Evolutionary conservation across 2,797 vertebrate species (phyloP).

Genomic region (Ctenosaura bakeri): DNA sequence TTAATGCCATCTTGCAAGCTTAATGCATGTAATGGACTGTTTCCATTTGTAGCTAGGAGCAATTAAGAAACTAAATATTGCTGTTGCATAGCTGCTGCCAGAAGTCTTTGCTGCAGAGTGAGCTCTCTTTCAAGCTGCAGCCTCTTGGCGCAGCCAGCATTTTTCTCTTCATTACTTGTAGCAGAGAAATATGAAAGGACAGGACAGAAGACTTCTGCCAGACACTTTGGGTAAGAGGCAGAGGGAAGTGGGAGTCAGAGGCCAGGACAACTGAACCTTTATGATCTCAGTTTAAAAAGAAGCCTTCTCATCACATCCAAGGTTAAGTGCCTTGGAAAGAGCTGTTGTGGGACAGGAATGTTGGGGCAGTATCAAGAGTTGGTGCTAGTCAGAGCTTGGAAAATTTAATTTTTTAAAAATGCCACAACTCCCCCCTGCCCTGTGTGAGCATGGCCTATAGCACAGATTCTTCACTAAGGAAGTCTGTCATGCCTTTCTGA

Average conservation of each 20-base stretch:
- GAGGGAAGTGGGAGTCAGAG: background rate
- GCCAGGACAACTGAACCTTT: background rate
- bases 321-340: background rate
- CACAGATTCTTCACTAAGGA: background rate
- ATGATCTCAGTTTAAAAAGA: background rate
- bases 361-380: background rate
- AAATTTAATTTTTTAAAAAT: too few species aligned
- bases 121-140: background rate
- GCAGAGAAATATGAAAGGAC: background rate
- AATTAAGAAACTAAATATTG: conserved; percentile 25
- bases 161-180: background rate
- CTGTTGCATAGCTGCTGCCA: background rate
- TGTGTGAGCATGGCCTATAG: too few species aligned
- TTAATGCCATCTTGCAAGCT: conserved; percentile 18
- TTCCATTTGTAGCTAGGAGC: conserved; percentile 22
- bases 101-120: background rate
- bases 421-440: too few species aligned
- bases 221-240: background rate
- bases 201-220: background rate
- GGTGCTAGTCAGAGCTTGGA: too few species aligned
- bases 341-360: background rate
- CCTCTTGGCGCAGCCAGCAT: background rate
- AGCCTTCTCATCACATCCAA: background rate
- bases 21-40: conserved; percentile 27
- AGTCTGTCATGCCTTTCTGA: background rate